Evolutionary conservation across 2,888 invertebrate genomes (phyloP), one percentile per base, ranked within the genome.

Genomic region (Hyposoter didymator): DNA sequence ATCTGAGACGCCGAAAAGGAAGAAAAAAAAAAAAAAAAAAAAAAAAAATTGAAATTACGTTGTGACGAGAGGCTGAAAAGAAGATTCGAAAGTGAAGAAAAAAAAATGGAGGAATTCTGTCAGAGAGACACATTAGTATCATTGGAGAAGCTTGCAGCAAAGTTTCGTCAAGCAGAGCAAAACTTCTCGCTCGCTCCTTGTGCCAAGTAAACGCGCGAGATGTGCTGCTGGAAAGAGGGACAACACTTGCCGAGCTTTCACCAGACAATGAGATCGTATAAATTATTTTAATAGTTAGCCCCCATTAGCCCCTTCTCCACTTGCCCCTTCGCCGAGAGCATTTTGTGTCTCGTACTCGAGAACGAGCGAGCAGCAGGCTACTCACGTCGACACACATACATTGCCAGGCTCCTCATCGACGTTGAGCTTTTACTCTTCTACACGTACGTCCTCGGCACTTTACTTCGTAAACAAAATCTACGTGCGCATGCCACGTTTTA

Each of bases 201-300:
- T n/a, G 22, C n/a, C n/a, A 45, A 67, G 19, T 35, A 72, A 52
- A 28, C 14, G 45, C 22, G 59, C 14, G 45, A 35, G 59, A 74
- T 64, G 66, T 35, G 35, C 32, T 32, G 32, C 35, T 35, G 47
- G 78, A 64, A 35, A 52, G 66, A 43, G 43, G 67, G 78, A 66
- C 74, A 49, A 82, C 78, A 80, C 79, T 85, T 84, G 83, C 78
- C 84, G 85, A 81, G 86, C 86, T 87, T 86, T 88, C 86, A 88
- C 86, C 88, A 87, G 83, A 88, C 88, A 88, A 88, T 88, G 86
- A 87, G 87, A 88, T 88, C 87, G 86, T 85, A 88, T 88, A 87
- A 87, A 88, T 88, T 88, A 88, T 88, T 88, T 88, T 88, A 87
- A 88, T 88, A 88, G 88, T 78, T 83, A 82, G 74, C 84, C 81